These are phyloP conservation scores for Gallinago media DNA, from an alignment of 2,113 vertebrate genomes.

Conservation along the genomic window DNA sequence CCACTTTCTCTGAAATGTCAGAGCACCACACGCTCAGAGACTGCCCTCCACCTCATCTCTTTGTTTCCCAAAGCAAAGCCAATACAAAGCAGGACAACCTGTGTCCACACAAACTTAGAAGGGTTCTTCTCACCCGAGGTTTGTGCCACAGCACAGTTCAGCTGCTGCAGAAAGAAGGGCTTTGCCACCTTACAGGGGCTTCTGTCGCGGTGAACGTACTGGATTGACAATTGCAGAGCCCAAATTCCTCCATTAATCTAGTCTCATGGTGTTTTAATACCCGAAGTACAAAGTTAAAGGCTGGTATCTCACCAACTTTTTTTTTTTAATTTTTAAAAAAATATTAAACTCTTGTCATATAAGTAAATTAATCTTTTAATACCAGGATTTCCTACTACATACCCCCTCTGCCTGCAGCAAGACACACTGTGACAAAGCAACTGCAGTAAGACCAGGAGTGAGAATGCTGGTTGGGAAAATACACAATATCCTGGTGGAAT, in stretches of 20 bases:
- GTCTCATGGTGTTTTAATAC: conserved; percentile 43
- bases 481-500: neutral
- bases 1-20: neutral
- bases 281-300: conserved; percentile 22
- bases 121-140: neutral
- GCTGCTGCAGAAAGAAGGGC: neutral
- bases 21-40: neutral
- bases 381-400: conserved; percentile 24
- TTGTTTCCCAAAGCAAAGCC: neutral
- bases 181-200: neutral
- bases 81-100: neutral
- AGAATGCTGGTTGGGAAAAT: neutral
- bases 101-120: accelerated
- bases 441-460: neutral
- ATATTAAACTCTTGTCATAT: conserved; percentile 29
- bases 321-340: neutral
- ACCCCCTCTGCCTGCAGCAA: conserved; percentile 17
- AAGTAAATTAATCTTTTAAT: conserved; percentile 69
- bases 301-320: conserved; percentile 38
- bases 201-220: accelerated
- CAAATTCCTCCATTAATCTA: conserved; percentile 63
- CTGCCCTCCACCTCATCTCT: accelerated
- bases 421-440: conserved; percentile 1
- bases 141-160: neutral
- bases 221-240: conserved; percentile 33